Percentiles rank a stretch among this genome's conserved stretches.
Conservation (phyloP, 2,888 invertebrate genomes). For the Drosophila pseudotalamancana region DNA sequence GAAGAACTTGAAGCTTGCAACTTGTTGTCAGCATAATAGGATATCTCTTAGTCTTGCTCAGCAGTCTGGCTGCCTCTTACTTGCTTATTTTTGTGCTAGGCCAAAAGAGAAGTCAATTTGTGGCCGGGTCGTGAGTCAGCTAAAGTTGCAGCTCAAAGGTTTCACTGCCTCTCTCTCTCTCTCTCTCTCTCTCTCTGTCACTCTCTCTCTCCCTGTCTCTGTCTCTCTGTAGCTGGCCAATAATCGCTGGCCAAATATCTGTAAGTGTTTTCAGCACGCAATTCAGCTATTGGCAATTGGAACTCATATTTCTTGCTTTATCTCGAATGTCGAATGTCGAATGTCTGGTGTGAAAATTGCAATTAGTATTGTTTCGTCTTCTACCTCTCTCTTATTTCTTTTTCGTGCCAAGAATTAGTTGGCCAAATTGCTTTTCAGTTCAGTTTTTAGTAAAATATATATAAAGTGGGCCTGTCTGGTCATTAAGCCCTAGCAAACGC, state of each 20-base stretch:
- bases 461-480: neutral
- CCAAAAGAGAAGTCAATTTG: slow-evolving; percentile 60
- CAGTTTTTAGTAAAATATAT: slow-evolving; percentile 3
- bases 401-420: slow-evolving; percentile 19
- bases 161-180: slow-evolving; percentile 5
- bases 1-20: neutral
- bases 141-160: slow-evolving; percentile 45
- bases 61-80: neutral
- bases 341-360: slow-evolving; percentile 56
- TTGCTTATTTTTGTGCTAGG: slow-evolving; percentile 23
- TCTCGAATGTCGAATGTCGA: too few relatives aligned
- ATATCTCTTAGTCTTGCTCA: neutral
- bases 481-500: slow-evolving; percentile 17
- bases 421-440: slow-evolving; percentile 30
- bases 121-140: slow-evolving; percentile 75
- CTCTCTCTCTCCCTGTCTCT: slow-evolving; percentile 5
- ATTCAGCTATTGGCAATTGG: slow-evolving; percentile 55
- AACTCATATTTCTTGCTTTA: slow-evolving; percentile 46
- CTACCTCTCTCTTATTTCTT: neutral
- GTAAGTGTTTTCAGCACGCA: slow-evolving; percentile 66
- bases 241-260: slow-evolving; percentile 37
- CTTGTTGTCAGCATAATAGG: neutral
- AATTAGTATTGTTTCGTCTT: slow-evolving; percentile 46
- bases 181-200: neutral
- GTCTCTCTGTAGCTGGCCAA: slow-evolving; percentile 37